Base-by-base conservation (phyloP, 2,888 invertebrate species). In the Oxycera nigricornis region DNA sequence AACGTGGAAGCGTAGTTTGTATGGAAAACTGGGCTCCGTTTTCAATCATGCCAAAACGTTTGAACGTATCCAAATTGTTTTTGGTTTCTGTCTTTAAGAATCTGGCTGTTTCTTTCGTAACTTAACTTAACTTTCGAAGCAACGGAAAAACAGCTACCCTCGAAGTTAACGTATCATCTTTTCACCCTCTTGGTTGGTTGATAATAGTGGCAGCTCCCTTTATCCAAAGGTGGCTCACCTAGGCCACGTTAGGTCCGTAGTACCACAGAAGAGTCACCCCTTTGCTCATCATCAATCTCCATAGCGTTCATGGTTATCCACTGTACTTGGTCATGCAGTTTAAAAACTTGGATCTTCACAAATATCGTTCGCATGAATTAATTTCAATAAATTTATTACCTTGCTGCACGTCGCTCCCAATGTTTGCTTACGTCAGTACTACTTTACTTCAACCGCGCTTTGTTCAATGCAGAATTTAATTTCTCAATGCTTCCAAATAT, bases 401-500 rank as follows among this genome's bases (percentile, higher is more conserved):
- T 22, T 20, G 24, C 6, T 22, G 3, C 22, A n/a, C 22, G 22
- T 20, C 55, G 20, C 20, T 24, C 24, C n/a, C 14, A 2, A 3
- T 14, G 46, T 46, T 46, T 46, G 46, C 6, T 46, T 11, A 11
- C 6, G 11, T 46, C 17, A 46, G 17, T 14, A 46, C 17, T 14
- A 46, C n/a, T 46, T 46, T 14, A 17, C 4, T 55, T 6, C 17
- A 24, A 55, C 6, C 55, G 14, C 17, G 55, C 24, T 6, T 3
- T 24, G 24, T 55, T 55, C n/a, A 55, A 55, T 55, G 55, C 20
- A 55, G 55, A 24, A 55, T 55, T n/a, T n/a, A n/a, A n/a, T n/a
- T 55, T 55, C 55, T 22, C 55, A 55, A 55, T 20, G 22, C 17
- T 65, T 65, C 65, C 65, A 24, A 41, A 30, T 41, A 65, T 9